These are phyloP conservation scores for Cecidostiba fungosa DNA, from an alignment of 2,888 invertebrate genomes.

Conservation along the genomic window DNA sequence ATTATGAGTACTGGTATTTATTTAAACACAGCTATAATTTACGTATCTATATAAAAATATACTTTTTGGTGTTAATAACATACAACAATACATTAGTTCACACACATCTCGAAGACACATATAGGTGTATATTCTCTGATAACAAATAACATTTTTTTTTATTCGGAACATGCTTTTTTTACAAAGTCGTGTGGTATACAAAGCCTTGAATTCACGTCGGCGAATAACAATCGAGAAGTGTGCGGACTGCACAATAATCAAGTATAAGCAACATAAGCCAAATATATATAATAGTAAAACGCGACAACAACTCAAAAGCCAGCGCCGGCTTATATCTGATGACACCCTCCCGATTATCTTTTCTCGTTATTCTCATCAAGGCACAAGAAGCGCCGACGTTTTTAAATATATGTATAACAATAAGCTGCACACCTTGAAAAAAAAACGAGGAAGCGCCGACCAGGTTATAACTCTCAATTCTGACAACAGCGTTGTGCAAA, in stretches of 20 bases:
- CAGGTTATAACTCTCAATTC: too few species aligned
- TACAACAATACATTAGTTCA: neutral
- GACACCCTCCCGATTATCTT: neutral
- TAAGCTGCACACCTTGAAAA: too few species aligned
- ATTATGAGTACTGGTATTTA: constrained; percentile 5
- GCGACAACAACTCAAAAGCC: neutral
- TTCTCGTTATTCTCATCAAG: neutral
- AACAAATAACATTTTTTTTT: neutral
- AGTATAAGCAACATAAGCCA: neutral
- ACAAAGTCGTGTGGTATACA: neutral
- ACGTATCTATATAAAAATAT: neutral
- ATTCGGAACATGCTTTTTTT: neutral
- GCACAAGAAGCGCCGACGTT: neutral
- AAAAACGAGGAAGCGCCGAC: too few species aligned
- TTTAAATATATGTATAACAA: too few species aligned
- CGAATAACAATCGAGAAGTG: neutral
- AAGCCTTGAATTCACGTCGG: neutral
- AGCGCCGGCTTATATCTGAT: neutral
- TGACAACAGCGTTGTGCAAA: neutral
- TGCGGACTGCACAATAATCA: neutral
- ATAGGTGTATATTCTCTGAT: neutral
- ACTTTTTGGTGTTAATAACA: neutral
- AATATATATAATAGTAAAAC: too few species aligned
- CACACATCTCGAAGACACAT: neutral
- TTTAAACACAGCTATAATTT: neutral